These are phyloP conservation scores for Chiloscyllium plagiosum DNA, from an alignment of 2,113 vertebrate species.

Conservation along the genomic window DNA sequence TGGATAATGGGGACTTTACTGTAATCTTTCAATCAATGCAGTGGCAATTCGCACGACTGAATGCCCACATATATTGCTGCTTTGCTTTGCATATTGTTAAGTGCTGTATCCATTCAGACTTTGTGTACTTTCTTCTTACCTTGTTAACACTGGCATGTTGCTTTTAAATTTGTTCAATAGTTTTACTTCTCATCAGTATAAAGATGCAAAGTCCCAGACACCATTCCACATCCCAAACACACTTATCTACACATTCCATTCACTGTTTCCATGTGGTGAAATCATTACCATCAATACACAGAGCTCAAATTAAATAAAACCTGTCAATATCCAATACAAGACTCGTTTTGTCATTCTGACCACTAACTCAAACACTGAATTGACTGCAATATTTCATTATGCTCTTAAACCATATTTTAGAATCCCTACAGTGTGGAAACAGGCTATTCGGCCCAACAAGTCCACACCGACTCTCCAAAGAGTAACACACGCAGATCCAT, in stretches of 20 bases:
- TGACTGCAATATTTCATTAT: background rate
- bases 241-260: background rate
- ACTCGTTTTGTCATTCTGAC: background rate
- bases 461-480: too few relatives aligned
- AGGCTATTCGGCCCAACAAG: too few relatives aligned
- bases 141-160: background rate
- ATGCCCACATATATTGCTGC: background rate
- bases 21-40: background rate
- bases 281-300: background rate
- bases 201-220: background rate
- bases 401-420: background rate
- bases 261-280: background rate
- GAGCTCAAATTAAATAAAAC: background rate
- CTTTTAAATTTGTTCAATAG: background rate
- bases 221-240: background rate
- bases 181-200: background rate
- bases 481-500: too few relatives aligned
- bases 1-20: too few relatives aligned
- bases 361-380: background rate
- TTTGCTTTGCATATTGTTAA: background rate
- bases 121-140: background rate
- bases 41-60: background rate
- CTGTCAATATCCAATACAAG: background rate
- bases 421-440: background rate
- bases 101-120: background rate